phyloP scores from a whole-genome alignment of 2,113 vertebrate species.

The Anguilla rostrata region DNA sequence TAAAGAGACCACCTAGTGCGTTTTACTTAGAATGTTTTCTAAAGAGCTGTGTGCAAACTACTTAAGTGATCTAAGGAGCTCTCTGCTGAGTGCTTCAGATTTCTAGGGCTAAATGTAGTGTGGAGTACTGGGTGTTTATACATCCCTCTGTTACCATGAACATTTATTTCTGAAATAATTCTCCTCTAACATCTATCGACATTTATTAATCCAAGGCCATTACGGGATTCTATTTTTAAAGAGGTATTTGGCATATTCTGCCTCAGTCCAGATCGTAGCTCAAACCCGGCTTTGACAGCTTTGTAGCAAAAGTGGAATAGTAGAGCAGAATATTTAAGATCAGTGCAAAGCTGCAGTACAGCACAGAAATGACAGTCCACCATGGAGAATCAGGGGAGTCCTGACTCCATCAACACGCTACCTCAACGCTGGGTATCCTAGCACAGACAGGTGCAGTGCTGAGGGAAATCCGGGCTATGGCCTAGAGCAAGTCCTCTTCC shows the following conservation, averaged over 20 bases:
- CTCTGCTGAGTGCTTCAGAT: neutral
- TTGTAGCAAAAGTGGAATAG: neutral
- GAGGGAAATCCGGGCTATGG: slow-evolving; percentile 56
- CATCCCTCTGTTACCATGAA: neutral
- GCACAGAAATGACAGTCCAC: neutral
- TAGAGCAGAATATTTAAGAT: neutral
- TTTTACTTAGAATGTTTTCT: slow-evolving; percentile 14
- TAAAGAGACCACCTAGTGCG: slow-evolving; percentile 29
- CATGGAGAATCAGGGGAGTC: slow-evolving; percentile 29
- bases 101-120: slow-evolving; percentile 41
- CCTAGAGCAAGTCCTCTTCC: slow-evolving; percentile 58
- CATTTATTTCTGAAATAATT: neutral
- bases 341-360: slow-evolving; percentile 23
- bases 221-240: neutral
- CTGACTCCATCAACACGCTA: slow-evolving; percentile 45
- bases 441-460: slow-evolving; percentile 59
- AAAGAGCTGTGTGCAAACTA: slow-evolving; percentile 19
- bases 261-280: neutral
- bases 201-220: neutral
- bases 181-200: neutral
- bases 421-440: slow-evolving; percentile 55
- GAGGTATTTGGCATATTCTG: neutral
- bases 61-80: slow-evolving; percentile 5
- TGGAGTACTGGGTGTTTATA: slow-evolving; percentile 34
- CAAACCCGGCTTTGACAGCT: neutral